Base-by-base conservation (phyloP, 2,113 vertebrate genomes). In the Phyllostomus hastatus region DNA sequence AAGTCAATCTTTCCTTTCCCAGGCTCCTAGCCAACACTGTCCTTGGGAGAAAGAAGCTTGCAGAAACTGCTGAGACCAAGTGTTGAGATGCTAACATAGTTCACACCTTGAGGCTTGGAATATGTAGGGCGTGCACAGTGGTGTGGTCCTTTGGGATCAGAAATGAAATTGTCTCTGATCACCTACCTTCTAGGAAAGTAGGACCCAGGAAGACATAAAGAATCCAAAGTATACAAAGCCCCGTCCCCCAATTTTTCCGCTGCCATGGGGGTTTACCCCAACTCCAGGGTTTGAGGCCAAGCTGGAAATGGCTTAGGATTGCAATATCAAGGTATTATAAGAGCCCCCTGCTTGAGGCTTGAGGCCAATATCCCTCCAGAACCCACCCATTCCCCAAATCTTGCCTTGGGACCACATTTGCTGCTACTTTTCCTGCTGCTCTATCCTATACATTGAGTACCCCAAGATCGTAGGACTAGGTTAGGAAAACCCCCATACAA, bases 371-470 rank as follows among this genome's bases (percentile, higher is more conserved):
- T 97, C 92, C 98, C 79, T 91, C 83, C 57, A 92, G 59, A 88
- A 88, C 90, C 91, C 96, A 97, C 95, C 52, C 7, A 48, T 19
- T 93, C 97, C 98, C 88, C 90, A 78, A 0, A 97, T 97, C 96
- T 98, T 98, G 98, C 98, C 98, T 97, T 98, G 98, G 98, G 97
- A 98, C 98, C 98, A 99, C 98, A 98, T 98, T 99, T 99, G 99
- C 98, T 99, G 99, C 99, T 99, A 98, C 98, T 99, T 98, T 98
- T 98, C 98, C 98, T 99, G 99, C 99, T 99, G 99, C 99, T 99
- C 99, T 98, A 96, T 98, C 97, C 97, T 98, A 98, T 97, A 98
- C 97, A 98, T 98, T 98, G 96, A 96, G 76, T 98, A 97, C 97
- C 98, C 98, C 97, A 98, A 96, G 97, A 96, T 98, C 96, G 98